phyloP scores from a whole-genome alignment of 2,888 invertebrate species.

The Ctena decussata region DNA sequence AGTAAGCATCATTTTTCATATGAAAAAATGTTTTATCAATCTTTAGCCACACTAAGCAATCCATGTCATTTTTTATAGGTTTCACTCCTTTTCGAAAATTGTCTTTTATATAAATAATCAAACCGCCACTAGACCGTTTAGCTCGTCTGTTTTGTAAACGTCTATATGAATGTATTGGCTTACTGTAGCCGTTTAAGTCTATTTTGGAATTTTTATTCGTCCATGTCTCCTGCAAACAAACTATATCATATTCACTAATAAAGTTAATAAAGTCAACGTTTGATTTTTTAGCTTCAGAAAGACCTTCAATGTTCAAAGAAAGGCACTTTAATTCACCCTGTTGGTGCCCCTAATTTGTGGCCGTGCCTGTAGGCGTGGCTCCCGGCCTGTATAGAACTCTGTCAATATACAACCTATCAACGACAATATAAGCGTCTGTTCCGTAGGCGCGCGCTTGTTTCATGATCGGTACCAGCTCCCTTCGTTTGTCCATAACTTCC shows the following conservation, averaged over 20 bases:
- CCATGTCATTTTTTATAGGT: neutral
- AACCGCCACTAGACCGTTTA: neutral
- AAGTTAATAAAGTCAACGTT: neutral
- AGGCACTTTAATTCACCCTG: neutral
- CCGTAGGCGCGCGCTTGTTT: neutral
- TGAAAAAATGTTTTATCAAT: neutral
- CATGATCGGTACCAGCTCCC: slow-evolving; percentile 8
- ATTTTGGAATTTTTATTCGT: slow-evolving; percentile 15
- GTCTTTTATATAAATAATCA: neutral
- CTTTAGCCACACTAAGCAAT: neutral
- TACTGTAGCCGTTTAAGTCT: neutral
- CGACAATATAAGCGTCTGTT: neutral
- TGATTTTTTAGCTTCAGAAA: neutral
- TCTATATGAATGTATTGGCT: slow-evolving; percentile 15
- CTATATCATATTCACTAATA: neutral
- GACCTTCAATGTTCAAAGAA: slow-evolving; percentile 10
- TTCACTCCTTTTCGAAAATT: neutral
- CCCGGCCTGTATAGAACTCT: slow-evolving; percentile 9
- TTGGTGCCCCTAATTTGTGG: neutral
- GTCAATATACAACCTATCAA: slow-evolving; percentile 25
- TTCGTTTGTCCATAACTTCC: neutral
- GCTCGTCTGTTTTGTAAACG: neutral
- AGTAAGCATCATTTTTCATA: neutral
- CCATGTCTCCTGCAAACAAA: neutral
- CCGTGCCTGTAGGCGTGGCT: neutral